Evolutionary conservation across 2,113 vertebrate species (phyloP), one percentile per base, ranked within the genome.

Genomic region (Calidris pygmaea): DNA sequence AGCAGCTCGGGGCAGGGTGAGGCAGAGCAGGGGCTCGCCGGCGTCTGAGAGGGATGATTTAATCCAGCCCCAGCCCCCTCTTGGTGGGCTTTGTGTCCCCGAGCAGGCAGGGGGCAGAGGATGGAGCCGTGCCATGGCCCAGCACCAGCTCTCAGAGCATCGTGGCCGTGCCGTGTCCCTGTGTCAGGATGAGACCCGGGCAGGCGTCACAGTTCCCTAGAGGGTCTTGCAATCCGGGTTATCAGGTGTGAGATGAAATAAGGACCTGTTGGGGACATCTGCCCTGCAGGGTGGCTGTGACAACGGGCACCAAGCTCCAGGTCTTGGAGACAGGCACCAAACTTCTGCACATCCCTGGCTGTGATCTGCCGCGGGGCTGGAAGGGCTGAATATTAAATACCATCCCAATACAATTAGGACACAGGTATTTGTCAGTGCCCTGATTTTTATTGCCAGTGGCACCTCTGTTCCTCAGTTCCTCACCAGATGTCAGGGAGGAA

Each of bases 101-200:
- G 6, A 23, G 72, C 43, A 14, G 41, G 1, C 56, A 8, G 37
- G 65, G 24, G 79, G 12, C 19, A 3, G 3, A 0, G 65, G 59
- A 24, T 1, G 22, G 76, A 30, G 87, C 45, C 18, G 52, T 17
- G 75, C 30, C 3, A 8, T 6, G 41, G 30, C 34, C 27, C 82
- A 21, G 50, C 10, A 29, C 56, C 15, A 0, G 3, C 35, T 32
- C 26, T 4, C 20, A 4, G 79, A 7, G 0, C 11, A 5, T 15
- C 12, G 0, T 1, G 77, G 72, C 45, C 12, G 1, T 30, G 48
- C 39, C 24, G 4, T 0, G 12, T 19, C 23, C 47, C 9, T 3
- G 0, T 1, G 29, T 15, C 74, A 14, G 78, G 71, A 59, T 79
- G 41, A 20, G 88, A 50, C 10, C 74, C 47, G 1, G 77, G 66